Evolutionary conservation across 2,888 invertebrate genomes (phyloP).

Genomic region (Quadroppia sp.): DNA sequence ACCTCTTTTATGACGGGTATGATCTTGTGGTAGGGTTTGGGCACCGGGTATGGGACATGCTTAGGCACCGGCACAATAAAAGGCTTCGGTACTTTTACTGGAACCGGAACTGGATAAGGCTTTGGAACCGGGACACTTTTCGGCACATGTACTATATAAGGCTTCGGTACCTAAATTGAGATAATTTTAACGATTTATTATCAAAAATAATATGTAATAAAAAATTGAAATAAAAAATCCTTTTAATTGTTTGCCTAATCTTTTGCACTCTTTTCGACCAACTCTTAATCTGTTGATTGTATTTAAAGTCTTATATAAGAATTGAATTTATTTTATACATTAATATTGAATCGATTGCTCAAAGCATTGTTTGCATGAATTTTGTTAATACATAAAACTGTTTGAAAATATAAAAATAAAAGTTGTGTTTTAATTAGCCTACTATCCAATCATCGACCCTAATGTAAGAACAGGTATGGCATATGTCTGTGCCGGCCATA

Average conservation of each 20-base stretch:
- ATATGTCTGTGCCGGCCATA: neutral
- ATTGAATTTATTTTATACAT: neutral
- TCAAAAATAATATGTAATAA: slow-evolving; percentile 7
- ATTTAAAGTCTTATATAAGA: neutral
- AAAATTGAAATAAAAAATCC: neutral
- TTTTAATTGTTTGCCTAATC: too few relatives aligned
- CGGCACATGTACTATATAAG: slow-evolving; percentile 48
- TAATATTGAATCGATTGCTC: neutral
- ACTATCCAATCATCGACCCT: slow-evolving; percentile 23
- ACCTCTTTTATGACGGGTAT: slow-evolving; percentile 48
- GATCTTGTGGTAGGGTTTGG: slow-evolving; percentile 48
- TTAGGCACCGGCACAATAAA: slow-evolving; percentile 47
- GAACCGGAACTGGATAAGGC: slow-evolving; percentile 43
- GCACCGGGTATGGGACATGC: slow-evolving; percentile 48
- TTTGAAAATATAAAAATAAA: slow-evolving; percentile 11
- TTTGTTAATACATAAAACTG: neutral
- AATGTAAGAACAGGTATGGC: slow-evolving; percentile 2
- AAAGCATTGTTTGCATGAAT: neutral
- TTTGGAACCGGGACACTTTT: slow-evolving; percentile 48
- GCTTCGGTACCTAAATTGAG: slow-evolving; percentile 47
- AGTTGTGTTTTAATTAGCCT: slow-evolving; percentile 28
- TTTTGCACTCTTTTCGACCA: neutral
- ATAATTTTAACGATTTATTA: neutral
- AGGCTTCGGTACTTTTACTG: slow-evolving; percentile 47
- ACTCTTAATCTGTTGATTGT: neutral